phyloP scores from a whole-genome alignment of 2,888 invertebrate species.

The Eurois occulta region DNA sequence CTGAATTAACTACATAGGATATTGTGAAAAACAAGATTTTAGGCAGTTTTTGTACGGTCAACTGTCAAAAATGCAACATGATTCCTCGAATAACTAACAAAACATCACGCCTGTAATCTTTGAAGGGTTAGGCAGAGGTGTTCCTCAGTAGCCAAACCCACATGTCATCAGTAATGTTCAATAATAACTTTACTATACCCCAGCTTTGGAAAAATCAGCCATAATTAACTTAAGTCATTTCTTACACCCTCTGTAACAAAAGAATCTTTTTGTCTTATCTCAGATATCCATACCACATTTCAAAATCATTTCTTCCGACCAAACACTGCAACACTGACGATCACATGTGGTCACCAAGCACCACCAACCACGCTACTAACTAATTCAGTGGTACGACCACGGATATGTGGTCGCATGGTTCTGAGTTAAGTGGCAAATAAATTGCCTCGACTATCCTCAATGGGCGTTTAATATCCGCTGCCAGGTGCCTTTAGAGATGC shows the following conservation, averaged over 20 bases:
- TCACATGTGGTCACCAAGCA: slow-evolving; percentile 38
- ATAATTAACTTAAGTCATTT: too few relatives aligned
- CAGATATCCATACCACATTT: not conserved
- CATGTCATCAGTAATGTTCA: not conserved
- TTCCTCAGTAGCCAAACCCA: not conserved
- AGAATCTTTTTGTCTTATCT: too few relatives aligned
- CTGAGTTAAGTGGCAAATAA: slow-evolving; percentile 69
- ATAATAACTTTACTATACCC: too few relatives aligned
- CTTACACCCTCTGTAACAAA: too few relatives aligned
- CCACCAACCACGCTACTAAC: slow-evolving; percentile 51
- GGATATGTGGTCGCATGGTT: slow-evolving; percentile 62
- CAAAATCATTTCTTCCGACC: slow-evolving; percentile 16
- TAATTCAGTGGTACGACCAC: slow-evolving; percentile 61
- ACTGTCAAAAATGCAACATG: not conserved
- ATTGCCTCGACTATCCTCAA: slow-evolving; percentile 65
- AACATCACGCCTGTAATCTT: not conserved
- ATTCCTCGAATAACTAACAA: not conserved
- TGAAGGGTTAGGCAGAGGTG: not conserved
- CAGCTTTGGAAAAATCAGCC: too few relatives aligned
- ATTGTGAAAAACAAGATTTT: not conserved
- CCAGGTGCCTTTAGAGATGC: slow-evolving; percentile 65
- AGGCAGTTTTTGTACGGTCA: not conserved
- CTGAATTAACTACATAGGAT: not conserved
- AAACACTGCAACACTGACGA: slow-evolving; percentile 27
- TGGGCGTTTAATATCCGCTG: slow-evolving; percentile 67